Evolutionary conservation across 2,797 vertebrate genomes (phyloP), one percentile per base, ranked within the genome.

Genomic region (Myotis findleyi): DNA sequence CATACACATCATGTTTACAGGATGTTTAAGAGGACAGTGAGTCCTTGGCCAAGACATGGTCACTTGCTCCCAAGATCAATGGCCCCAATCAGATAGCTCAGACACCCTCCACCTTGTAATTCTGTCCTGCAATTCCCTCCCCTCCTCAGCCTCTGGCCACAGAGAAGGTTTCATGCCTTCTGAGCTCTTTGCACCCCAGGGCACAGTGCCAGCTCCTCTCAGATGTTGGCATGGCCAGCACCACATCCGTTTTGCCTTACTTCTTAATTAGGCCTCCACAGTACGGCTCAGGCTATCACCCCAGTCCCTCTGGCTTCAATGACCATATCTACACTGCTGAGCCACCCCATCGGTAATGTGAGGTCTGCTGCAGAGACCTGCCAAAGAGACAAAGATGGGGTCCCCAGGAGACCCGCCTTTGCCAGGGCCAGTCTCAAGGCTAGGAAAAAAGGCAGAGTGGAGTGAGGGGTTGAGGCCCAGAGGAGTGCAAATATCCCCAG

Each of bases 191-290:
- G 18, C 10, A 47, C 92, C 49, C 96, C 89, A 94, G 98, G 98
- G 97, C 98, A 97, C 93, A 96, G 97, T 98, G 98, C 97, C 98
- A 97, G 98, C 96, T 96, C 79, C 3, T 97, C 62, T 97, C 80
- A 95, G 98, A 98, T 98, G 98, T 98, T 97, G 95, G 97, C 93
- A 77, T 5, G n/a, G 23, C 97, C 97, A 98, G 97, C 97, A 17
- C 36, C 97, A 97, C 96, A 98, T 97, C 87, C 95, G 66, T 98
- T 98, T 96, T 96, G 59, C 23, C 98, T 97, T 97, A 71, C 94
- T 96, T 91, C 75, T 98, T 95, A 98, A 94, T 97, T 94, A 97
- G 97, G 97, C 96, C 97, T 96, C 98, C 97, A 98, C 64, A 97
- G 97, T 97, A 30, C 84, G 55, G 88, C 97, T 97, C 92, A 87